These are phyloP conservation scores for Enteromius treurensis DNA, from an alignment of 2,797 vertebrate genomes.

Conservation along the genomic window DNA sequence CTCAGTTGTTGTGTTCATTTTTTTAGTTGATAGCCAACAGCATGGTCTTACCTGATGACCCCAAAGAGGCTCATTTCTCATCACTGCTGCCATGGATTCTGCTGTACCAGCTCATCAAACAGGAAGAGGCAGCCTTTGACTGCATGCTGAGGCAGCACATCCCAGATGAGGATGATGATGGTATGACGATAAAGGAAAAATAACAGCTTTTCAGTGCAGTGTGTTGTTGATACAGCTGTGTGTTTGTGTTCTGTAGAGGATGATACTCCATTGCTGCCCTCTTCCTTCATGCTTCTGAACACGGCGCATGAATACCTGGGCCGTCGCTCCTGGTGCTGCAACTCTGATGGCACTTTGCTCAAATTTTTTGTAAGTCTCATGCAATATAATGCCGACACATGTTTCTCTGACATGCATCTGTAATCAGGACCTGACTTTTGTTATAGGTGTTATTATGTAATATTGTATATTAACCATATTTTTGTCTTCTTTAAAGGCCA, in stretches of 20 bases:
- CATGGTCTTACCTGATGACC: slow-evolving; percentile 91
- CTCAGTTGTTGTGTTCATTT: neutral
- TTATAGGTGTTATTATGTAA: neutral
- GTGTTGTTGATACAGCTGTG: neutral
- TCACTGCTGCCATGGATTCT: slow-evolving; percentile 96
- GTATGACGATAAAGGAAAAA: slow-evolving; percentile 66
- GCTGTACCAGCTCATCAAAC: slow-evolving; percentile 90
- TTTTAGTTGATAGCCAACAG: slow-evolving; percentile 91
- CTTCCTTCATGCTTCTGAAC: slow-evolving; percentile 95
- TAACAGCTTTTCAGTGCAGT: neutral
- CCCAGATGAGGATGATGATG: slow-evolving; percentile 85
- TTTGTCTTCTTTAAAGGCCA: neutral
- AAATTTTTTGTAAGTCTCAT: slow-evolving; percentile 90
- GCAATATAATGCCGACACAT: neutral
- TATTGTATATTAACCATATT: neutral
- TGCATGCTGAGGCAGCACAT: slow-evolving; percentile 85
- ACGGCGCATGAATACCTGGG: slow-evolving; percentile 96
- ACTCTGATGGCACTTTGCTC: slow-evolving; percentile 90
- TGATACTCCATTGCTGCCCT: slow-evolving; percentile 88
- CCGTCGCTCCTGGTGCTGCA: slow-evolving; percentile 93
- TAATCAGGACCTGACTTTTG: neutral
- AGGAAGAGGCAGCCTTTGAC: slow-evolving; percentile 88
- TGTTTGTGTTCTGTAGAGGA: slow-evolving; percentile 72
- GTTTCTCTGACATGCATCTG: neutral
- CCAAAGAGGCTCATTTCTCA: slow-evolving; percentile 91